Base-by-base conservation (phyloP, 2,113 vertebrate genomes). In the Nothoprocta perdicaria region DNA sequence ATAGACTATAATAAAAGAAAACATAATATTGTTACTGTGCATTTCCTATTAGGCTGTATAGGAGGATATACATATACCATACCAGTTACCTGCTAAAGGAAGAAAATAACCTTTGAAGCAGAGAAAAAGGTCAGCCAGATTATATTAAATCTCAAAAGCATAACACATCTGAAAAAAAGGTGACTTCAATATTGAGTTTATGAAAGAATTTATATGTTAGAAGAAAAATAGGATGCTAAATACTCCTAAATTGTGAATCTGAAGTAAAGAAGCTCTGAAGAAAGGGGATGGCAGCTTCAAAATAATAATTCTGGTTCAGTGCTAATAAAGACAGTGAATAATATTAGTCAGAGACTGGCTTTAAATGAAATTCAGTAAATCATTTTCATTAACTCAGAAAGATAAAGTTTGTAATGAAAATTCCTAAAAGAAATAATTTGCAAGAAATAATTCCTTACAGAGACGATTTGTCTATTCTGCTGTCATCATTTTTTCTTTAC, bases 1-100 rank as follows among this genome's bases (percentile, higher is more conserved):
- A 88, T 31, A 72, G 84, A 87, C 40, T 75, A 57, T 78, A 94
- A 90, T 94, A 94, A 90, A 93, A 88, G 73, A 50, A 80, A 96
- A 88, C 11, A 72, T 23, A 92, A 85, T 35, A 33, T 7, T 77
- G 7, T 71, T 90, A 63, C 9, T 75, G 24, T 1, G 0, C 16
- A 57, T 24, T 81, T 81, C 26, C 52, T 58, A 29, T 84, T 87
- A 92, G 41, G 13, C 38, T 80, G 10, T 18, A 72, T 18, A 78
- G 43, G 10, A 88, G 46, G 14, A 88, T 75, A 82, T 69, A 31
- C 5, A 6, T 40, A 50, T 45, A 24, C 21, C 69, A 11, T 43
- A 63, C 16, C 38, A 66, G 13, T 13, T 81, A 78, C 16, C 7
- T 35, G 19, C 5, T n/a, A 68, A 15, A 73, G n/a, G 17, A 88